Percentiles rank a stretch among this genome's conserved stretches.
Conservation (phyloP, 53 echinoderm and acorn worm genomes). For the Patiria pectinifera region DNA sequence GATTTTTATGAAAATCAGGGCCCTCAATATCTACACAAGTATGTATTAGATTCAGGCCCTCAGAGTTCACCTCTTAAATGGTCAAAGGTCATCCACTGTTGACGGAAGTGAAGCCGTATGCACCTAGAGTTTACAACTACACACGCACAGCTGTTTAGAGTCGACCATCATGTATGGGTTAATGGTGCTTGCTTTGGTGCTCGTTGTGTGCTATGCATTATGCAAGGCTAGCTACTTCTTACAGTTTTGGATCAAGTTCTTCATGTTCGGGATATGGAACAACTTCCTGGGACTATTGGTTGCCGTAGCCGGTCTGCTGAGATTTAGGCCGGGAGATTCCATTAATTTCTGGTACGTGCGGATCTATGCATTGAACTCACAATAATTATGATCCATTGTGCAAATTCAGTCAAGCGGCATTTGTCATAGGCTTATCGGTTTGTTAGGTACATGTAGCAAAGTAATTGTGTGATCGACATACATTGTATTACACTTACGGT, state of each 20-base stretch:
- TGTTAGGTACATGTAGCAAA: too few species aligned
- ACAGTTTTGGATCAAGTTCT: constrained; percentile 10
- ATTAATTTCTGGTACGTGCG: neutral
- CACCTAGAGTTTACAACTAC: neutral
- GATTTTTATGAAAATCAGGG: too few species aligned
- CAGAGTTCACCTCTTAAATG: neutral
- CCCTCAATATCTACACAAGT: too few species aligned
- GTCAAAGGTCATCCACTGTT: neutral
- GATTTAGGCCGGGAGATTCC: neutral
- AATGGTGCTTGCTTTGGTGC: neutral
- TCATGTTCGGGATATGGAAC: constrained; percentile 16
- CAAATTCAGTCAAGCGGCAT: too few species aligned
- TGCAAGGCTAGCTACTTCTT: neutral
- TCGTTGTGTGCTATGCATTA: constrained; percentile 1
- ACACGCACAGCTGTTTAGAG: neutral
- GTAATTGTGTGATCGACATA: too few species aligned
- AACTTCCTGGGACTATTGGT: neutral
- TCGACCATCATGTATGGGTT: neutral
- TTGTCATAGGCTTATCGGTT: too few species aligned
- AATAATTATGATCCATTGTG: too few species aligned
- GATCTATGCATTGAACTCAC: too few species aligned
- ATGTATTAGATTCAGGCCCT: too few species aligned
- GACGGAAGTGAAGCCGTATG: neutral
- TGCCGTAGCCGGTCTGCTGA: neutral
- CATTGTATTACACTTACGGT: too few species aligned